Percentiles rank a stretch among this genome's conserved stretches.
Conservation (phyloP, 2,113 vertebrate species). For the Apteryx owenii region DNA sequence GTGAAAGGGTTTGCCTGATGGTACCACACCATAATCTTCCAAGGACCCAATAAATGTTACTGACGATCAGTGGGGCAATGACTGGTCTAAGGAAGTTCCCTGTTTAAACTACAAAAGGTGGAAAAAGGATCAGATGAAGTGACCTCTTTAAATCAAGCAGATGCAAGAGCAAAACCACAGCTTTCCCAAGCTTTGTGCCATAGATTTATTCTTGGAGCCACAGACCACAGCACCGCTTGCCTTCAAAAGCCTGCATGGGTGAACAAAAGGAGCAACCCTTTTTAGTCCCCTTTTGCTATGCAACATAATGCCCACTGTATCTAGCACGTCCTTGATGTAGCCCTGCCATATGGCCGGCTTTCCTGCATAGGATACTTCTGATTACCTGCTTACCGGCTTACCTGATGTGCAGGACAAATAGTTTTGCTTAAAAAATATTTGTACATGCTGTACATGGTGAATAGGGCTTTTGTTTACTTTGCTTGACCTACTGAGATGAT, state of each 20-base stretch:
- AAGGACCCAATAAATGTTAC: background rate
- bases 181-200: background rate
- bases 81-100: background rate
- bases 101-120: background rate
- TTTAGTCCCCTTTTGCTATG: background rate
- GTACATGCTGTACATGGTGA: background rate
- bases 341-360: background rate
- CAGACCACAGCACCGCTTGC: background rate
- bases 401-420: background rate
- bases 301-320: background rate
- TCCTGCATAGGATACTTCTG: background rate
- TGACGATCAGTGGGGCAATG: background rate
- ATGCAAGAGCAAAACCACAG: background rate
- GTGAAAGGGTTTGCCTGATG: background rate
- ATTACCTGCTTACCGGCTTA: background rate
- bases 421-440: background rate
- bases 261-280: background rate
- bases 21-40: background rate
- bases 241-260: background rate
- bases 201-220: slow-evolving; percentile 23
- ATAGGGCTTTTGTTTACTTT: background rate
- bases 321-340: background rate
- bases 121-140: background rate
- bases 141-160: background rate
- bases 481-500: background rate